Base-by-base conservation (phyloP, 1,140 invertebrate genomes). In the Bombus pascuorum region DNA sequence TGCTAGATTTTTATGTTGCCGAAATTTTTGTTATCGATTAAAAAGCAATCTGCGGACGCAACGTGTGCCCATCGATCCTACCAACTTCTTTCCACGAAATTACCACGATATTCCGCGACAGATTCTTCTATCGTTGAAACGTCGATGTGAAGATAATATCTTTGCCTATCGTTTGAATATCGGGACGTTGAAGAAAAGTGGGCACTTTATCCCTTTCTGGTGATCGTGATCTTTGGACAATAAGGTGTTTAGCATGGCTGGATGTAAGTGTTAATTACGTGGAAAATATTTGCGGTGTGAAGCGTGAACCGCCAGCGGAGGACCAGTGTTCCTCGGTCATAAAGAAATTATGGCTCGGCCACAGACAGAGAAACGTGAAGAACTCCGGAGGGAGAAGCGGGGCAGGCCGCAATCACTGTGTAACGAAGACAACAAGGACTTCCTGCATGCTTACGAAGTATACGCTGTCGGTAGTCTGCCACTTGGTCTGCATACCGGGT, bases 401-500 rank as follows among this genome's bases (percentile, higher is more conserved):
- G 80, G 77, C 74, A 82, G 86, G 47, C 76, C 83, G 81, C 86
- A 91, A 92, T 93, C 91, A 89, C 81, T 37, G 34, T 81, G 83
- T 92, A 93, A 93, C 90, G 88, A 92, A 91, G 90, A 92, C 91
- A 93, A 93, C 87, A 90, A 92, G 92, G 85, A 91, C 91, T 93
- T 93, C 92, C 92, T 92, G 92, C 86, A 86, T 92, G 86, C 90
- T 90, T 92, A 88, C 81, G 83, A 87, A 86, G 87, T 85, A 74
- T 13, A 71, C 68, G 77, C 70, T 74, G 70, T 70, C 80, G 66
- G 80, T 87, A 86, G 68, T 85, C 39, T 76, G 71, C 78, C 76
- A 70, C 77, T 76, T 72, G 42, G 32, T 71, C 65, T n/a, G 39
- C 28, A n/a, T 71, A 72, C 53, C 70, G 68, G 82, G 68, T 79